Conservation (phyloP, 1,140 invertebrate species). For the Drosophila pachea region DNA sequence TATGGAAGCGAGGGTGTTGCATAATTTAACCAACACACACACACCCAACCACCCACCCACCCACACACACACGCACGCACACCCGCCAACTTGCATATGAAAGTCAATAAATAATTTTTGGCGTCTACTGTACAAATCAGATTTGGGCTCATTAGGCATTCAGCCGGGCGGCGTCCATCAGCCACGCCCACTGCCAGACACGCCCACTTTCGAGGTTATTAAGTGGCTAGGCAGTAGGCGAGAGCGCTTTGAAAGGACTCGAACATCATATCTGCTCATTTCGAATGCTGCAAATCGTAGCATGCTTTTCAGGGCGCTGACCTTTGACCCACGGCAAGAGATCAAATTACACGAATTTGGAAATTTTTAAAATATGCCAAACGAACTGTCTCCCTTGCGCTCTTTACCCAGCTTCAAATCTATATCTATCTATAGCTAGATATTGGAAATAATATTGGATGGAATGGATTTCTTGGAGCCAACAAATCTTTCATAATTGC, state of each 20-base stretch:
- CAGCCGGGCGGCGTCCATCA: slow-evolving; percentile 52
- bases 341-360: no score
- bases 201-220: slow-evolving; percentile 23
- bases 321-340: neutral
- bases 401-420: no score
- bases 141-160: slow-evolving; percentile 65
- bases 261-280: neutral
- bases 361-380: no score
- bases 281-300: slow-evolving; percentile 9
- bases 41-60: slow-evolving; percentile 17
- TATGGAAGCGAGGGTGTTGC: slow-evolving; percentile 26
- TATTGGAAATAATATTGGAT: neutral
- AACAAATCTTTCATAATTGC: slow-evolving; percentile 22
- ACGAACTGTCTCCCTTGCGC: no score
- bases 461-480: neutral
- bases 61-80: slow-evolving; percentile 6
- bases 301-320: slow-evolving; percentile 23
- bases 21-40: slow-evolving; percentile 56
- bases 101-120: slow-evolving; percentile 71
- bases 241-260: no score
- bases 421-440: no score
- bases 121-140: slow-evolving; percentile 27
- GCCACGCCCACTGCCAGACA: slow-evolving; percentile 6
- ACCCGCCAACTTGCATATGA: slow-evolving; percentile 70
- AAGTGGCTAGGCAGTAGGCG: slow-evolving; percentile 1